These are phyloP conservation scores for Malurus melanocephalus DNA, from an alignment of 2,113 vertebrate species.

Conservation along the genomic window DNA sequence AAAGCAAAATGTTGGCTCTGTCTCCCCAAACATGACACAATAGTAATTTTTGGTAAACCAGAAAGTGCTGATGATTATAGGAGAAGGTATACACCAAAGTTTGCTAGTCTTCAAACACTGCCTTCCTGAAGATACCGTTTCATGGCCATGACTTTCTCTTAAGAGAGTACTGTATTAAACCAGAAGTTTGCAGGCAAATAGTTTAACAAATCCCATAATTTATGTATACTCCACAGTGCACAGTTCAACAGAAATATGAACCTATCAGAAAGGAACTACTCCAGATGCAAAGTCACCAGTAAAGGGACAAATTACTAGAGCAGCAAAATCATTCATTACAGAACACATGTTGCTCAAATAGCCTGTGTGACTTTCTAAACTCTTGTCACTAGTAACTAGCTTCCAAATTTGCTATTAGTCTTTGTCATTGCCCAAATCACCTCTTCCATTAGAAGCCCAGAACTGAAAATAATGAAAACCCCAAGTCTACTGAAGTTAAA, in stretches of 20 bases:
- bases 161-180: neutral
- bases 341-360: neutral
- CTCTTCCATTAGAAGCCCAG: constrained; percentile 17
- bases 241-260: neutral
- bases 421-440: constrained; percentile 7
- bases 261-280: neutral
- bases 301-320: neutral
- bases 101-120: neutral
- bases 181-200: neutral
- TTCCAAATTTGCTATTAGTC: constrained; percentile 28
- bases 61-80: neutral
- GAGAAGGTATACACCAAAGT: neutral
- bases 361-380: neutral
- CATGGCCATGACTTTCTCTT: neutral
- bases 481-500: constrained; percentile 35
- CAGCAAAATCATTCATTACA: constrained; percentile 2
- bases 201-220: neutral
- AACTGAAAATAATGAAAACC: constrained; percentile 56
- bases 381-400: neutral
- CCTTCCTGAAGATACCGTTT: neutral
- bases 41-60: neutral
- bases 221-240: neutral
- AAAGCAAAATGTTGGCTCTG: neutral
- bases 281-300: neutral
- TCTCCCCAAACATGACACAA: neutral